Evolutionary conservation across 2,113 vertebrate genomes (phyloP).

Genomic region (Diphyllodes magnificus): DNA sequence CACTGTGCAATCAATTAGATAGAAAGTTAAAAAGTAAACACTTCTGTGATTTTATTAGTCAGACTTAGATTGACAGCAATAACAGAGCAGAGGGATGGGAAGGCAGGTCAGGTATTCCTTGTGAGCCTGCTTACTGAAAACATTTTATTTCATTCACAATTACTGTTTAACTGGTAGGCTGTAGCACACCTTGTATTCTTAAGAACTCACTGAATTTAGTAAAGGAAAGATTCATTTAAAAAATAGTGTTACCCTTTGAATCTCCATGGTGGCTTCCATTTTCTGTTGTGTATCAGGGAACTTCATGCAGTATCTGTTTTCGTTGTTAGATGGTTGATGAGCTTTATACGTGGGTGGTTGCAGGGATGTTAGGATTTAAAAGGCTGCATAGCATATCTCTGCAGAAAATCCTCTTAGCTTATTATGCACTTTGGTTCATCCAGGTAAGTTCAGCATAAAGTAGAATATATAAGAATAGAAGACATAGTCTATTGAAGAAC

Average conservation of each 20-base stretch:
- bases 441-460: neutral
- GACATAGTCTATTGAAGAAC: neutral
- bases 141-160: neutral
- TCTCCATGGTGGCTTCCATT: neutral
- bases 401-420: neutral
- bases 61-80: neutral
- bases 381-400: neutral
- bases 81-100: neutral
- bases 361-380: neutral
- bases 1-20: neutral
- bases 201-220: neutral
- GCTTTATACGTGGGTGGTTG: accelerated
- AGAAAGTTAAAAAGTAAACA: neutral
- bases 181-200: neutral
- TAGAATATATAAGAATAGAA: neutral
- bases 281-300: neutral
- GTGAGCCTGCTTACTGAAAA: neutral
- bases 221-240: neutral
- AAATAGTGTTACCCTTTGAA: neutral
- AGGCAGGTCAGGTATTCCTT: neutral
- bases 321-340: neutral
- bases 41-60: neutral
- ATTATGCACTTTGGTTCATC: neutral
- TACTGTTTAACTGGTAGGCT: neutral
- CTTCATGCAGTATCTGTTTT: neutral